Conservation (phyloP, 2,113 vertebrate genomes). For the Columbina picui region DNA sequence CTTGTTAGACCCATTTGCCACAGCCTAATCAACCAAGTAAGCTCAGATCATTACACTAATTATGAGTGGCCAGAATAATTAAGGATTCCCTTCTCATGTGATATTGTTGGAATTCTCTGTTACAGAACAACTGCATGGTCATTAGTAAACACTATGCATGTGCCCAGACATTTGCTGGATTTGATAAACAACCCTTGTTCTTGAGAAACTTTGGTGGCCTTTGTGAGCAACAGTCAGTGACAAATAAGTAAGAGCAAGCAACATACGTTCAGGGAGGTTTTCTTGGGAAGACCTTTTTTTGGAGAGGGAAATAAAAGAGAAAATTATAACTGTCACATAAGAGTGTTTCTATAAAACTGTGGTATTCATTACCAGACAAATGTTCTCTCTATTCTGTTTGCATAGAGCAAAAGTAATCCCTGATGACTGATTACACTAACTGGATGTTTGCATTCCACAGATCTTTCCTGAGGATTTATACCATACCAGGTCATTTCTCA, state of each 20-base stretch:
- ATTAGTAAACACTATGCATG: conserved; percentile 7
- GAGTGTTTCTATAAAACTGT: neutral
- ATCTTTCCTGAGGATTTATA: neutral
- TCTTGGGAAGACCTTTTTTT: neutral
- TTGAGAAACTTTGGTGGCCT: neutral
- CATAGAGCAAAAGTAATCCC: neutral
- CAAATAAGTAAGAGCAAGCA: neutral
- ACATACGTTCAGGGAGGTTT: neutral
- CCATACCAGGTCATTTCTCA: neutral
- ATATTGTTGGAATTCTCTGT: conserved; percentile 12
- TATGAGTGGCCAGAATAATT: neutral
- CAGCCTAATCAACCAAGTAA: conserved; percentile 14
- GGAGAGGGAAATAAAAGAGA: neutral
- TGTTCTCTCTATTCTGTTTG: neutral
- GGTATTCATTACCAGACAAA: neutral
- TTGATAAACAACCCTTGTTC: neutral
- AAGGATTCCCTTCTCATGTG: neutral
- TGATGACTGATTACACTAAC: neutral
- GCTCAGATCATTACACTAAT: conserved; percentile 38
- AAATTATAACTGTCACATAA: neutral
- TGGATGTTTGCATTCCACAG: conserved; percentile 14
- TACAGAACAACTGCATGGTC: neutral
- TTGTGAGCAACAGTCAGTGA: neutral
- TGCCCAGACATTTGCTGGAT: conserved; percentile 3
- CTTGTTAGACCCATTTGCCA: neutral